Evolutionary conservation across 2,797 vertebrate species (phyloP).

Genomic region (Hozukius guyotensis): DNA sequence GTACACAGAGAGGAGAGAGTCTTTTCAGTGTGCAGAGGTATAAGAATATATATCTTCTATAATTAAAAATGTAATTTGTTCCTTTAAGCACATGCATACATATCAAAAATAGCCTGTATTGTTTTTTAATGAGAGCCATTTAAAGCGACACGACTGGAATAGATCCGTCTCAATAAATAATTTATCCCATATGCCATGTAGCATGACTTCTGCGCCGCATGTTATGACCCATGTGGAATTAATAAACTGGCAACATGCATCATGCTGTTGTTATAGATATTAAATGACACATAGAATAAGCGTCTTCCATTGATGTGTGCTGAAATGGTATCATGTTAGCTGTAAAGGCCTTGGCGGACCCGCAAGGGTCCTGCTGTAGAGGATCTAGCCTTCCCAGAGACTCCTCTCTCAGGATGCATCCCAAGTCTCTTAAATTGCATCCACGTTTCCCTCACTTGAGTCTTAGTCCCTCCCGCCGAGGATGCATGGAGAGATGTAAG

Average conservation of each 20-base stretch:
- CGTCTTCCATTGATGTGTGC: conserved; percentile 18
- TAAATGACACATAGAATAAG: conserved; percentile 46
- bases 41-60: not conserved
- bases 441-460: not conserved
- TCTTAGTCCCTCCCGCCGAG: not conserved
- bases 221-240: conserved; percentile 29
- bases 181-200: not conserved
- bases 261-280: conserved; percentile 46
- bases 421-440: not conserved
- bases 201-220: not conserved
- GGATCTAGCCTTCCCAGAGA: conserved; percentile 1
- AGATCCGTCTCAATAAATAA: conserved; percentile 18
- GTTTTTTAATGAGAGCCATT: not conserved
- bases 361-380: conserved; percentile 21
- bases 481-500: not conserved
- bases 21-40: not conserved
- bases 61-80: not conserved
- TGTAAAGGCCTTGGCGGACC: conserved; percentile 8
- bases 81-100: not conserved
- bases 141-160: not conserved
- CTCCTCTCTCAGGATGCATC: not conserved
- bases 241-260: conserved; percentile 35
- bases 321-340: conserved; percentile 46
- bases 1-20: not conserved
- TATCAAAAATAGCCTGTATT: not conserved